Base-by-base conservation (phyloP, 1,140 invertebrate species). In the Scaptomyza hsui region DNA sequence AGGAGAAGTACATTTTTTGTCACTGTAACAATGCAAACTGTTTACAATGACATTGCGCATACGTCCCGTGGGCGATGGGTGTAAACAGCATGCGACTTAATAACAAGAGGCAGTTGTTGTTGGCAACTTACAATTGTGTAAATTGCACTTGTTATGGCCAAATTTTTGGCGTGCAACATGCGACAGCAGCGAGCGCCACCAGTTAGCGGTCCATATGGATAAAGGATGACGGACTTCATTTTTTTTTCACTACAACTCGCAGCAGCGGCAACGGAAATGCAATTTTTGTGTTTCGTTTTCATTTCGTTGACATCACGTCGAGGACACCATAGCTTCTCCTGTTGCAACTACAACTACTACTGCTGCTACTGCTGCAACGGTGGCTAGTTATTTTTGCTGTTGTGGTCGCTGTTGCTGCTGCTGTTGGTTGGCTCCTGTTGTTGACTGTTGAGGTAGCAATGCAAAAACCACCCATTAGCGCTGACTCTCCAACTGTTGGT, bases 141-240 rank as follows among this genome's bases (percentile, higher is more conserved):
- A 75, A 94, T 92, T 64, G 93, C 94, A 88, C 94, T 93, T 68
- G 93, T 93, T 82, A 94, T 93, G 51, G 94, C 94, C 68, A 94
- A 93, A 89, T 94, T 93, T 86, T 94, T 94, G 65, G 94, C 93
- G 90, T 95, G 93, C 72, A 93, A 75, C 73, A 94, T 90, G 64
- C 94, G 92, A 79, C 94, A 93, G 88, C 94, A 94, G 51, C 92
- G 91, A 59, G 89, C 89, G 44, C 89, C 88, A 29, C 89, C 90
- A 35, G 90, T 91, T 56, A 91, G 79, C 69, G 92, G 91, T 71
- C 91, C 91, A 69, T 92, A 92, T 51, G 92, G 92, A 91, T 93
- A 93, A 47, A 93, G 88, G 52, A 92, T 92, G 48, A 92, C 91
- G 65, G 92, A 92, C 91, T 92, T 92, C 93, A 93, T 93, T 82